Evolutionary conservation across 2,888 invertebrate genomes (phyloP).

Genomic region (Cephonodes hylas): DNA sequence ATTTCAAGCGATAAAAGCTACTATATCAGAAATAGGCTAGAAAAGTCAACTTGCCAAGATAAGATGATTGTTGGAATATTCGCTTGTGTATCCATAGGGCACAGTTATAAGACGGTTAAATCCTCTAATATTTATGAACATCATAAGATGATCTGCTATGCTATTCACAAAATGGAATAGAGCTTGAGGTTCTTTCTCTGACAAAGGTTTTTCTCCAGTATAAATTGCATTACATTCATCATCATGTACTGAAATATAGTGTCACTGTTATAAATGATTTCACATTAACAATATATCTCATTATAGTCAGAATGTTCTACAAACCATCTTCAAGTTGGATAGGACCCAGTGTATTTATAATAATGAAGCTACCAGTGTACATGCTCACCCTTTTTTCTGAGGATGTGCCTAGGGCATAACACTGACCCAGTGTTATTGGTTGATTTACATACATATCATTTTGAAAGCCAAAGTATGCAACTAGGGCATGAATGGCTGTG

Average conservation of each 20-base stretch:
- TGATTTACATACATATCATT: too few species aligned
- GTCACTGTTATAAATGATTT: background rate
- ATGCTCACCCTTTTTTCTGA: too few species aligned
- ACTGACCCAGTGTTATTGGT: too few species aligned
- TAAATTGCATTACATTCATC: conserved; percentile 54
- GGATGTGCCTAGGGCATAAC: too few species aligned
- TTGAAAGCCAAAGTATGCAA: too few species aligned
- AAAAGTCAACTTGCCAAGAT: conserved; percentile 52
- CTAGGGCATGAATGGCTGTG: too few species aligned
- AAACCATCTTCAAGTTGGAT: too few species aligned
- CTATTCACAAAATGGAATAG: conserved; percentile 50
- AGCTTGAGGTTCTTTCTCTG: conserved; percentile 57
- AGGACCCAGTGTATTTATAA: too few species aligned
- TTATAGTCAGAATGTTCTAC: too few species aligned
- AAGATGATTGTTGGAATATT: conserved; percentile 49
- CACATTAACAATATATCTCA: background rate
- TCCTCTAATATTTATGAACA: conserved; percentile 62
- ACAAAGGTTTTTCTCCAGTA: conserved; percentile 48
- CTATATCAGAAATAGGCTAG: too few species aligned
- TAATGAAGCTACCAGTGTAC: too few species aligned
- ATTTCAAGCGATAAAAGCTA: too few species aligned
- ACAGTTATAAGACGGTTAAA: conserved; percentile 56
- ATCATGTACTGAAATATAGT: conserved; percentile 15
- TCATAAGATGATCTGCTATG: conserved; percentile 51
- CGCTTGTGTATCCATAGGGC: conserved; percentile 47